Conservation (phyloP, 2,797 vertebrate genomes). For the Macrochelys suwanniensis region DNA sequence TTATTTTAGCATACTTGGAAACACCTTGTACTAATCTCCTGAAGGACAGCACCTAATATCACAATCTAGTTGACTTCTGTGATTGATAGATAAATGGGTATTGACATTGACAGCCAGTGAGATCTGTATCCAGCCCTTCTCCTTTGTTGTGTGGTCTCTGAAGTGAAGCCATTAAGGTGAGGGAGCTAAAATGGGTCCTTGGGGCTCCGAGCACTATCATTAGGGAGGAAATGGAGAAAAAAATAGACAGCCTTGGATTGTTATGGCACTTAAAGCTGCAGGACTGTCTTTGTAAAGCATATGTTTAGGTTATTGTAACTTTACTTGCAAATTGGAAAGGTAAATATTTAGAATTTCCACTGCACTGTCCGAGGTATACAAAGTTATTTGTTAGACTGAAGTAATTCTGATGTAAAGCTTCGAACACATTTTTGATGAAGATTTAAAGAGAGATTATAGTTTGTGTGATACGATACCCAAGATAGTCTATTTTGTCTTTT, state of each 20-base stretch:
- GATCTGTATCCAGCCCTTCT: not conserved
- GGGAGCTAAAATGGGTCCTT: not conserved
- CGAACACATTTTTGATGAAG: not conserved
- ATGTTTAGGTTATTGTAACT: not conserved
- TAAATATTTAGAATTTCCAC: not conserved
- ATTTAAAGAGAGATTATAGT: not conserved
- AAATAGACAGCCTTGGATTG: not conserved
- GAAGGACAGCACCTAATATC: not conserved
- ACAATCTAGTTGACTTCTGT: not conserved
- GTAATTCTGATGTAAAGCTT: not conserved
- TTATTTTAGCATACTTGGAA: not conserved
- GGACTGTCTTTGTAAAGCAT: not conserved
- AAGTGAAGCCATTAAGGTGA: not conserved
- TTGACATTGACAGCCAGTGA: not conserved
- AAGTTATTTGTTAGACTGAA: not conserved
- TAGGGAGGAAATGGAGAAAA: not conserved
- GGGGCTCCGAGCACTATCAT: not conserved
- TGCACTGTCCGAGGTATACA: not conserved
- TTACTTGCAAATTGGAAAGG: not conserved
- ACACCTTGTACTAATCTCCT: rapidly evolving
- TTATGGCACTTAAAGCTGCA: not conserved
- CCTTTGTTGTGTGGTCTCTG: not conserved
- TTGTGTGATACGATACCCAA: not conserved
- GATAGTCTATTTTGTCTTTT: not conserved
- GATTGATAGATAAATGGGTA: not conserved